Conservation (phyloP, 2,113 vertebrate genomes). For the Lepidiolamprologus cunningtoni region DNA sequence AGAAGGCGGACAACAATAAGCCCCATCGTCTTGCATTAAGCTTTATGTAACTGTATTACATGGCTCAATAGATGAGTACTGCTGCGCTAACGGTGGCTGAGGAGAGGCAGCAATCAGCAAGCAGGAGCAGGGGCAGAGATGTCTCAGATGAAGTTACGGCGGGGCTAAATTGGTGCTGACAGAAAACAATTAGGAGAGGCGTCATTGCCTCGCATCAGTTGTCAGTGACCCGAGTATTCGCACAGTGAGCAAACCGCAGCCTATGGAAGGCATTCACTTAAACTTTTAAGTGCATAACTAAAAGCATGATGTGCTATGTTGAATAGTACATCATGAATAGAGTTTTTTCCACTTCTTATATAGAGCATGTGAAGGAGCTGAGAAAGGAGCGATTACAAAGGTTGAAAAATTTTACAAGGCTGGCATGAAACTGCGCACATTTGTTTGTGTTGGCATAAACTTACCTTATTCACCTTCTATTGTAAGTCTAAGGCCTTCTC, state of each 20-base stretch:
- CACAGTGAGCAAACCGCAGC: conserved; percentile 7
- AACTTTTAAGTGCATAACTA: background rate
- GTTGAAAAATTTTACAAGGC: background rate
- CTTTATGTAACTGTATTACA: background rate
- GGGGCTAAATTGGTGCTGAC: conserved; percentile 60
- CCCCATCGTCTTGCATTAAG: conserved; percentile 30
- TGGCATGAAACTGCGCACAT: background rate
- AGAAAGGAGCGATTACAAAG: background rate
- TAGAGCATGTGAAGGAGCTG: background rate
- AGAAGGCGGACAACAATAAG: conserved; percentile 25
- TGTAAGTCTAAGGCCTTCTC: background rate
- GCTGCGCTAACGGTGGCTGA: background rate
- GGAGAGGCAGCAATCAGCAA: background rate
- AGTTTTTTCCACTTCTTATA: background rate
- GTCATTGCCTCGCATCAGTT: conserved; percentile 10
- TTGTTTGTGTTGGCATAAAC: background rate
- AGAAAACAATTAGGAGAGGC: conserved; percentile 57
- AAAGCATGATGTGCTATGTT: background rate
- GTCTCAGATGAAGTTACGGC: conserved; percentile 27
- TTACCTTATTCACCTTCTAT: background rate
- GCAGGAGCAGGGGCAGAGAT: background rate
- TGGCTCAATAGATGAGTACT: conserved; percentile 11
- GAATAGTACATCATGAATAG: background rate
- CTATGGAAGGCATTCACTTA: background rate
- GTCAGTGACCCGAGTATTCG: conserved; percentile 34